Evolutionary conservation across 2,113 vertebrate species (phyloP).

Genomic region (Zosterops borbonicus): DNA sequence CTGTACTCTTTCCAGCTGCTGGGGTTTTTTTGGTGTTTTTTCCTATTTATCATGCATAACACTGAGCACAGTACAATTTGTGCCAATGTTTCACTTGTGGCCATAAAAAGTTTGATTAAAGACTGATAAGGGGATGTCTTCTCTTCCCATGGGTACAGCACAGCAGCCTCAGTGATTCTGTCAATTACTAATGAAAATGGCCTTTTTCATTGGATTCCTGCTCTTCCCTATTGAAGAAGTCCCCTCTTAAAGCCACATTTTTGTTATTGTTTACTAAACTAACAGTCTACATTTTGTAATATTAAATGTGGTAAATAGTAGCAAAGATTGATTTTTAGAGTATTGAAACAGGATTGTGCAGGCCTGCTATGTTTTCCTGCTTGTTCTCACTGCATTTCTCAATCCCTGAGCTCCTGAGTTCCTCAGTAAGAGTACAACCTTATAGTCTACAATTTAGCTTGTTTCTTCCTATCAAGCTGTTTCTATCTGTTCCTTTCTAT

Average conservation of each 20-base stretch:
- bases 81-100: neutral
- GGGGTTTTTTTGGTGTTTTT: neutral
- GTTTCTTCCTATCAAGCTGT: neutral
- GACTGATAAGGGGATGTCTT: fast-evolving
- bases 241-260: neutral
- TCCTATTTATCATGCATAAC: neutral
- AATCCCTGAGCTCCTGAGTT: neutral
- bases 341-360: neutral
- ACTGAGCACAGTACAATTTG: neutral
- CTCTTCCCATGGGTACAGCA: neutral
- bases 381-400: neutral
- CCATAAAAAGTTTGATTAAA: neutral
- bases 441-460: neutral
- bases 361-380: neutral
- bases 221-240: neutral
- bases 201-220: neutral
- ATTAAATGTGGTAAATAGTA: neutral
- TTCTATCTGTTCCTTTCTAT: too few relatives aligned
- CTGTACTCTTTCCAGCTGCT: neutral
- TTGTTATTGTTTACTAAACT: neutral
- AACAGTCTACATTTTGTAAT: neutral
- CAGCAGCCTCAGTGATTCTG: neutral
- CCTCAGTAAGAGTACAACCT: neutral
- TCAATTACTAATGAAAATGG: neutral
- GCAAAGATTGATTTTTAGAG: neutral